These are phyloP conservation scores for Actinostola sp. DNA, from an alignment of 92 coral and sea anemone species.

Conservation along the genomic window DNA sequence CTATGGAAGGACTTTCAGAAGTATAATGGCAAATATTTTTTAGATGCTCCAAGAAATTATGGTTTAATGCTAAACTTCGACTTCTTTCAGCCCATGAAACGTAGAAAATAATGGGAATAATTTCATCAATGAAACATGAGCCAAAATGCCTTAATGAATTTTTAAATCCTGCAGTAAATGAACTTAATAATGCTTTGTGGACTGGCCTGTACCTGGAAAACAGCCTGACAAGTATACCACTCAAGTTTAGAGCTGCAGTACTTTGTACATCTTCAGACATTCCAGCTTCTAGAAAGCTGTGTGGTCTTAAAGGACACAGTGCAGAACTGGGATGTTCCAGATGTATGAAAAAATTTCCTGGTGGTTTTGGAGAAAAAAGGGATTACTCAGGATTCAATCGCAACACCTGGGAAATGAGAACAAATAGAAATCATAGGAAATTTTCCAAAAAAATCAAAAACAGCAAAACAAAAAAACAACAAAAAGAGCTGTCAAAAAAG, in stretches of 20 bases:
- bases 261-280: constrained; percentile 56
- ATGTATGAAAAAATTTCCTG: constrained; percentile 56
- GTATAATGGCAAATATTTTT: constrained; percentile 32
- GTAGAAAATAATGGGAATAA: constrained; percentile 49
- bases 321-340: constrained; percentile 55
- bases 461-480: constrained; percentile 1
- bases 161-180: constrained; percentile 43
- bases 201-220: constrained; percentile 33
- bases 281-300: constrained; percentile 58
- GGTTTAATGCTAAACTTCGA: constrained; percentile 68
- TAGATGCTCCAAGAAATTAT: constrained; percentile 41
- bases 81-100: too few species aligned
- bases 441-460: constrained; percentile 26
- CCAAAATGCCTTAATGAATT: constrained; percentile 56
- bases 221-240: constrained; percentile 16
- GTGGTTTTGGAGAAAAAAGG: too few species aligned
- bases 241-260: too few species aligned
- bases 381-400: constrained; percentile 67
- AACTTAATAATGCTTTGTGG: constrained; percentile 54
- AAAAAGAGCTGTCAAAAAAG: constrained; percentile 6
- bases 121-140: constrained; percentile 50
- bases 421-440: constrained; percentile 28
- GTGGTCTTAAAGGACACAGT: constrained; percentile 56
- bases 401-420: constrained; percentile 36
- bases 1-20: constrained; percentile 53